Conservation (phyloP, 1,140 invertebrate species). For the Leptopilina boulardi region DNA sequence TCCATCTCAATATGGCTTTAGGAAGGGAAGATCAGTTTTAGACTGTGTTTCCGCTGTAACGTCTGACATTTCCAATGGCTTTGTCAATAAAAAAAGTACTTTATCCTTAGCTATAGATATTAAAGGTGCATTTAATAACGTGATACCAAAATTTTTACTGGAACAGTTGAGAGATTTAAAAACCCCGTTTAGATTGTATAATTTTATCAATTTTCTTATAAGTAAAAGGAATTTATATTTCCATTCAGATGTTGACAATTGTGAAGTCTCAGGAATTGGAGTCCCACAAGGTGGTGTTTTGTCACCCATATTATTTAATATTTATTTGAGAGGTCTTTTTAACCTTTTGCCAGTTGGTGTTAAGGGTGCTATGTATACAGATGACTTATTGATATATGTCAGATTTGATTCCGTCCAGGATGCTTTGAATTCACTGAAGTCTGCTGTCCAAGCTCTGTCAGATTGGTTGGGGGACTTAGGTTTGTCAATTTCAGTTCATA, state of each 20-base stretch:
- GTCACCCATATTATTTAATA: background rate
- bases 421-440: no score
- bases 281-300: background rate
- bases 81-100: background rate
- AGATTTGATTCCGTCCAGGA: no score
- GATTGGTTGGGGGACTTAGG: no score
- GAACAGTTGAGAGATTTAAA: slow-evolving; percentile 11
- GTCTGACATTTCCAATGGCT: slow-evolving; percentile 33
- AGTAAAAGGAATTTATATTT: background rate
- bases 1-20: slow-evolving; percentile 44
- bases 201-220: no score
- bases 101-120: slow-evolving; percentile 42
- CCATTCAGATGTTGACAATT: background rate
- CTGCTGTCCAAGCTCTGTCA: no score
- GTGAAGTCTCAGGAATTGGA: background rate
- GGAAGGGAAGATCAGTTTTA: slow-evolving; percentile 36
- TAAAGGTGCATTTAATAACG: slow-evolving; percentile 47
- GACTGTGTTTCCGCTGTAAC: slow-evolving; percentile 40
- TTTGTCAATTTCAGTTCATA: no score
- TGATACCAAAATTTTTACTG: slow-evolving; percentile 30
- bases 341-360: background rate
- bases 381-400: background rate
- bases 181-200: no score
- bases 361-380: background rate
- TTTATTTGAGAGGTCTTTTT: background rate